phyloP scores from a whole-genome alignment of 2,888 invertebrate genomes.

The Lasioglossum oenotherae region DNA sequence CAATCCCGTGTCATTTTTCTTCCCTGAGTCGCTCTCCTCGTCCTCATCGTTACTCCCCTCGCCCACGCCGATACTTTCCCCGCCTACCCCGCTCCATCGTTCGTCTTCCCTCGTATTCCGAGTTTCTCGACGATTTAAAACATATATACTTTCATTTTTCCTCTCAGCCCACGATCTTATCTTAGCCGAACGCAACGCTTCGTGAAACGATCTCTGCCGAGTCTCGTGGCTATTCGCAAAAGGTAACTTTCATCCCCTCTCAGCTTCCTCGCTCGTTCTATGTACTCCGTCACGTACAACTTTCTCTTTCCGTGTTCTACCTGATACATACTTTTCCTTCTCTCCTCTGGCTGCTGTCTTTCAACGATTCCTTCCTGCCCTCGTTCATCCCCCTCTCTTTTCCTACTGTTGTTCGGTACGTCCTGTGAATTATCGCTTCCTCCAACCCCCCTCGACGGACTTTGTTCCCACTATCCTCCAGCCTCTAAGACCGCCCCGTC shows the following conservation, averaged over 20 bases:
- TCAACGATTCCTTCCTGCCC: not conserved
- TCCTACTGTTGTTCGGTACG: not conserved
- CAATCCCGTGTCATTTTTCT: not conserved
- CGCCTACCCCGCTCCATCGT: not conserved
- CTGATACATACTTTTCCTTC: not conserved
- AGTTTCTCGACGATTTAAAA: not conserved
- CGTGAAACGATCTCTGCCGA: not conserved
- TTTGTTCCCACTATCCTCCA: not conserved
- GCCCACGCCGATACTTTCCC: not conserved
- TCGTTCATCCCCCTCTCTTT: not conserved
- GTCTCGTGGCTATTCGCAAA: not conserved
- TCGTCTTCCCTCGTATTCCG: not conserved
- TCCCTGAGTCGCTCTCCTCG: not conserved
- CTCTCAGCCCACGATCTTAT: not conserved
- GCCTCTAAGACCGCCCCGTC: not conserved
- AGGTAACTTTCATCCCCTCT: not conserved
- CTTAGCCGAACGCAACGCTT: not conserved
- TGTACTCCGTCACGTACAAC: conserved; percentile 23
- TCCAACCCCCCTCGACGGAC: not conserved
- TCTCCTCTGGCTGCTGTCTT: not conserved
- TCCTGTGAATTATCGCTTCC: not conserved
- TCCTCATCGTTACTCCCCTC: not conserved
- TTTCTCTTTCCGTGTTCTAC: conserved; percentile 30
- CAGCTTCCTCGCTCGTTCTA: not conserved
- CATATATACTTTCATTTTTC: not conserved